Conservation (phyloP, 2,888 invertebrate genomes). For the Ichneumoninae sp. region DNA sequence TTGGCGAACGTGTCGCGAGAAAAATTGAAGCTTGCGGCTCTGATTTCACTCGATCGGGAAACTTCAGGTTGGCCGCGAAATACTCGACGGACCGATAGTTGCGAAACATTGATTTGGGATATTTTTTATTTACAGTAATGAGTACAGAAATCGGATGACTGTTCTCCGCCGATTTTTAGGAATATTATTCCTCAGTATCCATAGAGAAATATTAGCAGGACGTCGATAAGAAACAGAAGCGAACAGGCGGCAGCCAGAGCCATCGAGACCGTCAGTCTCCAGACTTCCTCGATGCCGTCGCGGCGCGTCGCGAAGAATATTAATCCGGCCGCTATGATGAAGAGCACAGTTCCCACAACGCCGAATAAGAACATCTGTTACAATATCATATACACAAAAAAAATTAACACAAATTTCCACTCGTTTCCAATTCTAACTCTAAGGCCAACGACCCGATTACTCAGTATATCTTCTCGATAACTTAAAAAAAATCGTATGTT, state of each 20-base stretch:
- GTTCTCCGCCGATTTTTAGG: neutral
- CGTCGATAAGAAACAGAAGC: conserved; percentile 73
- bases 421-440: neutral
- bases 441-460: neutral
- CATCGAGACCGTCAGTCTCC: conserved; percentile 69
- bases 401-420: neutral
- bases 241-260: conserved; percentile 68
- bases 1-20: neutral
- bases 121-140: conserved; percentile 52
- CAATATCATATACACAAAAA: neutral
- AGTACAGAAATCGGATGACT: conserved; percentile 2
- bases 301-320: conserved; percentile 69
- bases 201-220: conserved; percentile 75
- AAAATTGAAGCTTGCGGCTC: conserved; percentile 2
- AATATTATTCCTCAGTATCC: conserved; percentile 71
- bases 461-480: no score
- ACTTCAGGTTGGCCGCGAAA: no score
- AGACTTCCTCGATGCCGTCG: conserved; percentile 59
- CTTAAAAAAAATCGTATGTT: no score
- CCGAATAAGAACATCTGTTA: conserved; percentile 77
- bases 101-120: neutral
- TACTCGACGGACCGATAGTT: neutral
- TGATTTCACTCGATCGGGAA: conserved; percentile 19
- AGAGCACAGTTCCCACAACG: conserved; percentile 71
- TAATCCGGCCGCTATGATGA: conserved; percentile 71